Conservation (phyloP, 1,140 invertebrate species). For the Carposina sasakii region DNA sequence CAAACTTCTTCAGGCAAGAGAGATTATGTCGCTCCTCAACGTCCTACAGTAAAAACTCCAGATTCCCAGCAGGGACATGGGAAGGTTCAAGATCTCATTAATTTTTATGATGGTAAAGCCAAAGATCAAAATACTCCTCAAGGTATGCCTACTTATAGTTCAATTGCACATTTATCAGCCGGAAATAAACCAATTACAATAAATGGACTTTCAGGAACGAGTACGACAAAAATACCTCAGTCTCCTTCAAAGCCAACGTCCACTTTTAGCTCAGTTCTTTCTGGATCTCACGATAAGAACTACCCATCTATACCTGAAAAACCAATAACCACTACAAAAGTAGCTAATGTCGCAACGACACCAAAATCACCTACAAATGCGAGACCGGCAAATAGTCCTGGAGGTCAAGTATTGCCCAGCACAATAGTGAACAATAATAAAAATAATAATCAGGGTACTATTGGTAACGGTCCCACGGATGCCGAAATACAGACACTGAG, state of each 20-base stretch:
- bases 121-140: constrained; percentile 20
- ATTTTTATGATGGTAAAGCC: constrained; percentile 51
- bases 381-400: constrained; percentile 30
- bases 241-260: constrained; percentile 39
- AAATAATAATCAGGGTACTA: constrained; percentile 31
- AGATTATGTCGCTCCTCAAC: constrained; percentile 16
- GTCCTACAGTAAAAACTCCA: neutral
- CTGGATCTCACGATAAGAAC: constrained; percentile 37
- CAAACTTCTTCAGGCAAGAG: constrained; percentile 1
- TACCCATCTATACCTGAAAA: constrained; percentile 13
- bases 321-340: constrained; percentile 20
- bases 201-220: constrained; percentile 12
- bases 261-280: constrained; percentile 43
- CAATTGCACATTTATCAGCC: constrained; percentile 42
- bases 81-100: constrained; percentile 59
- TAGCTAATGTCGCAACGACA: too few relatives aligned
- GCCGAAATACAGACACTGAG: constrained; percentile 78
- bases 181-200: constrained; percentile 16
- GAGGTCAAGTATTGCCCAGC: constrained; percentile 57
- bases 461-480: constrained; percentile 54
- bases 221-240: constrained; percentile 10
- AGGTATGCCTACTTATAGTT: constrained; percentile 50
- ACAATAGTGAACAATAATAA: constrained; percentile 44
- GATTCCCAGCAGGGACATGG: constrained; percentile 17
- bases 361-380: constrained; percentile 12